phyloP scores from a whole-genome alignment of 2,888 invertebrate genomes.

The Troides aeacus region DNA sequence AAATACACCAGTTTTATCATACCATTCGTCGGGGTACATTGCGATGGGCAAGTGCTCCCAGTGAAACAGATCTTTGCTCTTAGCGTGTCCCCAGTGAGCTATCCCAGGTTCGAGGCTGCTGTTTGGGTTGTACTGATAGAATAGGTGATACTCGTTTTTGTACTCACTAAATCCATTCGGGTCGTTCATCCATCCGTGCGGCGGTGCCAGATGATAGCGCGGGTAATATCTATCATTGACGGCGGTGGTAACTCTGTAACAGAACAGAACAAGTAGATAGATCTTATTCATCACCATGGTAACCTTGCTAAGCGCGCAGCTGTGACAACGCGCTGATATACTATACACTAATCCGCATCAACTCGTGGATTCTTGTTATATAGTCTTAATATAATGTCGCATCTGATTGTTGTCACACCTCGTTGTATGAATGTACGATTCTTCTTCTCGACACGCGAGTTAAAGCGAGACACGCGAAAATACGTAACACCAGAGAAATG shows the following conservation, averaged over 20 bases:
- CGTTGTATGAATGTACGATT: neutral
- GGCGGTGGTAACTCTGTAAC: conserved; percentile 36
- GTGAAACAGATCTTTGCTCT: conserved; percentile 63
- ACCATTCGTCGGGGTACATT: conserved; percentile 61
- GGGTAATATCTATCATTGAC: conserved; percentile 50
- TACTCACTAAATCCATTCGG: conserved; percentile 75
- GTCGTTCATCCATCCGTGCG: conserved; percentile 77
- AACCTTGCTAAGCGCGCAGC: neutral
- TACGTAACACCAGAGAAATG: neutral
- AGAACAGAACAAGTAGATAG: conserved; percentile 39
- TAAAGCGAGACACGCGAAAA: neutral
- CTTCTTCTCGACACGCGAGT: neutral
- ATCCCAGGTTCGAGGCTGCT: conserved; percentile 53
- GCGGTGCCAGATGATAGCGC: conserved; percentile 58
- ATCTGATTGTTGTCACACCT: conserved; percentile 27
- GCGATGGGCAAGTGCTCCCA: conserved; percentile 74
- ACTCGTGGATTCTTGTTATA: conserved; percentile 36
- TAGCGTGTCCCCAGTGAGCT: conserved; percentile 77
- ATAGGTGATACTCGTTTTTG: conserved; percentile 66
- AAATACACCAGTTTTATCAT: conserved; percentile 65
- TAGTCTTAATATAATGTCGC: conserved; percentile 34
- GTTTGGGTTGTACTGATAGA: conserved; percentile 73
- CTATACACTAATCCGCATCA: conserved; percentile 36
- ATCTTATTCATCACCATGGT: conserved; percentile 25
- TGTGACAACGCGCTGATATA: neutral